Evolutionary conservation across 2,888 invertebrate genomes (phyloP).

Genomic region (Maniola hyperantus): DNA sequence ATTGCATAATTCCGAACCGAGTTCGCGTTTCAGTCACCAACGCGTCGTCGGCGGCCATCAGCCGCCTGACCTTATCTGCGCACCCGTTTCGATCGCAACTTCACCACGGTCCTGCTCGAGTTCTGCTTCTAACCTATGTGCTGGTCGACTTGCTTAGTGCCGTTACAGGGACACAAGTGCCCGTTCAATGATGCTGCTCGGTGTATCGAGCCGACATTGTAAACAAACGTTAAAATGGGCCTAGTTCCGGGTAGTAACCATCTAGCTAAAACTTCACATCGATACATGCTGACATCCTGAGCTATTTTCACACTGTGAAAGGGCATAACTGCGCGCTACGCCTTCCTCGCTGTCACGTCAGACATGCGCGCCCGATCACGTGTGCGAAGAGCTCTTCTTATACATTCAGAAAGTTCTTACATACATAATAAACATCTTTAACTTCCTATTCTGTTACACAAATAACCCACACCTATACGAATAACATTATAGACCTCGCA

Average conservation of each 20-base stretch:
- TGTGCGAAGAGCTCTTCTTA: constrained; percentile 43
- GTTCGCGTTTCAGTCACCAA: constrained; percentile 77
- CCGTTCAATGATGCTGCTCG: constrained; percentile 58
- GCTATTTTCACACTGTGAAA: constrained; percentile 36
- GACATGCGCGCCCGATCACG: constrained; percentile 19
- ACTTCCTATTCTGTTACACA: constrained; percentile 71
- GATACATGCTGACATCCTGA: constrained; percentile 66
- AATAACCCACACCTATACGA: constrained; percentile 78
- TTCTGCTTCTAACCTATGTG: constrained; percentile 49
- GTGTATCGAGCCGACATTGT: constrained; percentile 64
- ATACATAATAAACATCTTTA: constrained; percentile 70
- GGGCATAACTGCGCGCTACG: not conserved
- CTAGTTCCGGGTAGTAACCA: constrained; percentile 74
- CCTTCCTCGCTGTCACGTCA: constrained; percentile 4
- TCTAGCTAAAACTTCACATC: constrained; percentile 69
- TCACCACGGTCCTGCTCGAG: constrained; percentile 57
- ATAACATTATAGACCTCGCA: constrained; percentile 64
- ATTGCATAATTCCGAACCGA: constrained; percentile 73
- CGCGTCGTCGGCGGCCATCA: constrained; percentile 60
- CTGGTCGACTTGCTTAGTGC: constrained; percentile 54
- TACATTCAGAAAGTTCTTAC: constrained; percentile 73
- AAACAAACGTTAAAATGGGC: constrained; percentile 72
- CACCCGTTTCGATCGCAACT: constrained; percentile 61
- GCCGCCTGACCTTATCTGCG: constrained; percentile 58
- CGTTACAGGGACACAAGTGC: constrained; percentile 54